These are phyloP conservation scores for Drosophila kuntzei DNA, from an alignment of 2,888 invertebrate genomes.

Conservation along the genomic window DNA sequence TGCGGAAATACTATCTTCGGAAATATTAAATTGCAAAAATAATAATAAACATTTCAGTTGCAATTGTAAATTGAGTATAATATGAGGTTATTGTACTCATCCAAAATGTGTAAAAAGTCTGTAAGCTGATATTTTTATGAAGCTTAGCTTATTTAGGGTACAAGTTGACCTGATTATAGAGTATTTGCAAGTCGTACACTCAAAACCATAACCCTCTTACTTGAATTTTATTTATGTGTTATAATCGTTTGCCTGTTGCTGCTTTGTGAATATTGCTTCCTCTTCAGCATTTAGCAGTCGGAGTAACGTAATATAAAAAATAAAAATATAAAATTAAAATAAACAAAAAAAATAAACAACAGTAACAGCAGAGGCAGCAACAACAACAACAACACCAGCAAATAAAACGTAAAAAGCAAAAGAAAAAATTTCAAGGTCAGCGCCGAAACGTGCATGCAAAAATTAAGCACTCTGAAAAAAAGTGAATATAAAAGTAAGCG, in stretches of 20 bases:
- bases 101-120: no score
- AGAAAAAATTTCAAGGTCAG: constrained; percentile 80
- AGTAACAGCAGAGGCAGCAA: constrained; percentile 51
- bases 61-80: neutral
- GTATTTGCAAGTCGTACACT: constrained; percentile 1
- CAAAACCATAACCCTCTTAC: neutral
- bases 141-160: no score
- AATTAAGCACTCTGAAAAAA: constrained; percentile 72
- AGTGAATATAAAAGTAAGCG: constrained; percentile 64
- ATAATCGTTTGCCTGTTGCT: constrained; percentile 44
- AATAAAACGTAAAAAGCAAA: constrained; percentile 71
- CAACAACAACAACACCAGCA: constrained; percentile 45
- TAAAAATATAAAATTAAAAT: constrained; percentile 59
- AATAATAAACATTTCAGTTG: no score
- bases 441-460: constrained; percentile 81
- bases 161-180: neutral
- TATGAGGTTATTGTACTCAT: neutral
- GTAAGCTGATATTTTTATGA: no score
- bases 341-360: constrained; percentile 65
- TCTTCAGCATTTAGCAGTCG: constrained; percentile 61
- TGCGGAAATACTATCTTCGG: neutral
- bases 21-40: neutral
- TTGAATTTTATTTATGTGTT: constrained; percentile 44
- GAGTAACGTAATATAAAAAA: constrained; percentile 68
- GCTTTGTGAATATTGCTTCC: constrained; percentile 69